These are phyloP conservation scores for Pseudanteris insignis DNA, from an alignment of 2,888 invertebrate genomes.

Conservation along the genomic window DNA sequence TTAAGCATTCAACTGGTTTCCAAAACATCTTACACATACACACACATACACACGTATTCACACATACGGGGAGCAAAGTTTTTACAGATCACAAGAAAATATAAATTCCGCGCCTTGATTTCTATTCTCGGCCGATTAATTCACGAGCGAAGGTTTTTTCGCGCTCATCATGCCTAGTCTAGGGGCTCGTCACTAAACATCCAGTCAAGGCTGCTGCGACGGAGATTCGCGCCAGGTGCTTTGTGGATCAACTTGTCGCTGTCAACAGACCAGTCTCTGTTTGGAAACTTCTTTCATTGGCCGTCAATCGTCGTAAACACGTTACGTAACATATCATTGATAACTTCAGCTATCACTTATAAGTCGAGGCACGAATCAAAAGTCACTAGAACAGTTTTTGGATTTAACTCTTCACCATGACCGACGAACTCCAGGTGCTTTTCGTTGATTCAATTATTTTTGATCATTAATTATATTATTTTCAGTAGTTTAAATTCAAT, in stretches of 20 bases:
- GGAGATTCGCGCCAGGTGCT: no score
- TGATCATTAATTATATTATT: no score
- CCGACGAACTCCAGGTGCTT: constrained; percentile 55
- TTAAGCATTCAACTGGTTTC: no score
- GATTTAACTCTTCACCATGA: constrained; percentile 44
- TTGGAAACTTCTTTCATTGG: constrained; percentile 50
- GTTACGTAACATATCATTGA: constrained; percentile 49
- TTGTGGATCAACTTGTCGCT: no score
- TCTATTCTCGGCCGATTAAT: no score
- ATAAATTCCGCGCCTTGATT: constrained; percentile 4
- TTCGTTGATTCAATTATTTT: neutral
- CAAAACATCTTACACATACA: no score
- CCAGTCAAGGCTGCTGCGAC: constrained; percentile 21
- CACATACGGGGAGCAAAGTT: no score
- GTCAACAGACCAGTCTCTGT: constrained; percentile 49
- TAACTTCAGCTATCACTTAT: constrained; percentile 6
- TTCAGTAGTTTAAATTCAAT: no score
- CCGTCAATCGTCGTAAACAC: constrained; percentile 51
- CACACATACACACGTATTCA: no score
- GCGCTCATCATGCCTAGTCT: constrained; percentile 7
- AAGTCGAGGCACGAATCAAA: constrained; percentile 26
- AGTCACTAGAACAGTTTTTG: constrained; percentile 28
- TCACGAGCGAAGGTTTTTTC: constrained; percentile 16
- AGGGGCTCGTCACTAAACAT: constrained; percentile 13
- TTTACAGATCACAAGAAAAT: no score